A percentile compares a stretch with the other conserved stretches of the same genome.
These are phyloP conservation scores for Mizuhopecten yessoensis DNA, from an alignment of 1,140 invertebrate genomes.

Conservation along the genomic window DNA sequence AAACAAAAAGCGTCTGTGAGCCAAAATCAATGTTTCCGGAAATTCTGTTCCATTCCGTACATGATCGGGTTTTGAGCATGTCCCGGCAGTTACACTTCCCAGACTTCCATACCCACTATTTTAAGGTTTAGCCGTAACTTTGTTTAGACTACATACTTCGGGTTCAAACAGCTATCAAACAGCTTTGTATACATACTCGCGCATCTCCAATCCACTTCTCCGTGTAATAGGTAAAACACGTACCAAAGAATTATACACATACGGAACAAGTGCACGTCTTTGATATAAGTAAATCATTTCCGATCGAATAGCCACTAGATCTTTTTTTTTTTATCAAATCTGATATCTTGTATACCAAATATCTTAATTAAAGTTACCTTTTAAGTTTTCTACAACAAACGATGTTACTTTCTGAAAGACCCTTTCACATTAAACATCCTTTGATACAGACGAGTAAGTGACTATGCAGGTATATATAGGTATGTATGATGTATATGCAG, in stretches of 20 bases:
- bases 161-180: too few relatives aligned
- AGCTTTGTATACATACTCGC: not conserved
- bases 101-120: not conserved
- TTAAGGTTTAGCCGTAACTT: not conserved
- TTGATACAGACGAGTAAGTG: not conserved
- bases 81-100: not conserved
- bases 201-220: not conserved
- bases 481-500: not conserved
- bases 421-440: not conserved
- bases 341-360: too few relatives aligned
- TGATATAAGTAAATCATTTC: too few relatives aligned
- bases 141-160: not conserved
- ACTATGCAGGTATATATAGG: constrained; percentile 4
- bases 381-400: too few relatives aligned
- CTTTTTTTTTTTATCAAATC: too few relatives aligned
- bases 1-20: not conserved
- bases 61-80: not conserved
- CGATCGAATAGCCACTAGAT: too few relatives aligned
- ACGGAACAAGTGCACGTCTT: too few relatives aligned
- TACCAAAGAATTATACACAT: not conserved
- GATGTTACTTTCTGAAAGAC: too few relatives aligned
- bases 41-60: not conserved
- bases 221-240: too few relatives aligned
- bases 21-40: not conserved
- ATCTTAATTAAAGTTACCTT: too few relatives aligned